Percentiles rank a stretch among this genome's conserved stretches.
Evolutionary conservation across 1,140 invertebrate species (phyloP).

Genomic region (Protaetia brevitarsis): DNA sequence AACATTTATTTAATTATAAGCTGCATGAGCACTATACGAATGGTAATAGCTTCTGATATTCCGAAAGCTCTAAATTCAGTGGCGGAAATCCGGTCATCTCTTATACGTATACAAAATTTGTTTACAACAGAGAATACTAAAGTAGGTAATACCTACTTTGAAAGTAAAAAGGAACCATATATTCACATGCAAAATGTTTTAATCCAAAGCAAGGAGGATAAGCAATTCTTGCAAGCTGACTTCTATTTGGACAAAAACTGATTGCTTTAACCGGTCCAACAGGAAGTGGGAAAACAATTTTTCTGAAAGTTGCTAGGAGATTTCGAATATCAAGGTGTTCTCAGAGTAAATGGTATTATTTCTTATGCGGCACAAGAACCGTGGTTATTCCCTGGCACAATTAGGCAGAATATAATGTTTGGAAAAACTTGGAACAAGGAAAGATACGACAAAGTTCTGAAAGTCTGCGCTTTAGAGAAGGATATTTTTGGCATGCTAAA

Average conservation of each 20-base stretch:
- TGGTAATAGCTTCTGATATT: conserved; percentile 70
- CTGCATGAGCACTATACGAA: conserved; percentile 68
- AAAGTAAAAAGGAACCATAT: conserved; percentile 24
- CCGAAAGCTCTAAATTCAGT: conserved; percentile 62
- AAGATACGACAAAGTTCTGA: conserved; percentile 45
- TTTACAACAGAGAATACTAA: conserved; percentile 57
- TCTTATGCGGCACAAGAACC: conserved; percentile 70
- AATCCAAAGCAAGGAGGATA: conserved; percentile 38
- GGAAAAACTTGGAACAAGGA: conserved; percentile 52
- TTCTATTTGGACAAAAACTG: conserved; percentile 58
- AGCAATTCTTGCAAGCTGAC: conserved; percentile 58
- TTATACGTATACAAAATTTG: conserved; percentile 63
- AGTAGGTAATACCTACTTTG: conserved; percentile 14
- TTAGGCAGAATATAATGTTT: conserved; percentile 65
- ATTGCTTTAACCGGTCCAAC: conserved; percentile 73
- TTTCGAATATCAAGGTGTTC: conserved; percentile 58
- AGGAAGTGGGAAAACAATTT: conserved; percentile 77
- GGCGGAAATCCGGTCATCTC: conserved; percentile 55
- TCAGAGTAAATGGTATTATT: conserved; percentile 57
- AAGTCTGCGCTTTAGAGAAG: conserved; percentile 35
- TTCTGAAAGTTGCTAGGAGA: conserved; percentile 73
- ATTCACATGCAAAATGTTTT: conserved; percentile 47
- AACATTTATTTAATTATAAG: conserved; percentile 72
- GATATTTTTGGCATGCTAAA: conserved; percentile 30
- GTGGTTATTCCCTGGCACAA: conserved; percentile 61